phyloP scores from a whole-genome alignment of 2,888 invertebrate genomes.

The Epirrhoe tristata region DNA sequence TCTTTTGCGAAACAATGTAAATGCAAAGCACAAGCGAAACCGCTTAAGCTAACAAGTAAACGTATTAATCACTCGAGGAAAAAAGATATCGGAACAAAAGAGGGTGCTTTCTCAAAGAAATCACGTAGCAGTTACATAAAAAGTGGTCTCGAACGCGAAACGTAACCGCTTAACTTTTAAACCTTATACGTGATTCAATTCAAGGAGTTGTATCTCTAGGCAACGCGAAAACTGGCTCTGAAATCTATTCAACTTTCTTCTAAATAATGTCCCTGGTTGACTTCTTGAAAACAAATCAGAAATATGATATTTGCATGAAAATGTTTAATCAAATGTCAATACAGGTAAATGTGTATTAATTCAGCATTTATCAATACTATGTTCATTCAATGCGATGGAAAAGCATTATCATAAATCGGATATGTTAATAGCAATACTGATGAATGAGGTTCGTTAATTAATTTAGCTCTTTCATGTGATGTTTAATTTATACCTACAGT shows the following conservation, averaged over 20 bases:
- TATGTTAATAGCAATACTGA: not conserved
- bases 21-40: conserved; percentile 55
- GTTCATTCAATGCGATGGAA: conserved; percentile 1
- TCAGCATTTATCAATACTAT: conserved; percentile 3
- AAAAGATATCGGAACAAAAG: conserved; percentile 70
- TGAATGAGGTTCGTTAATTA: conserved; percentile 4
- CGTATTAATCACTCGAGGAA: conserved; percentile 64
- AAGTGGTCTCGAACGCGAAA: conserved; percentile 76
- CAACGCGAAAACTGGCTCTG: conserved; percentile 73
- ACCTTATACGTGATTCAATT: conserved; percentile 85
- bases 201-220: conserved; percentile 75
- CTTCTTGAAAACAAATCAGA: conserved; percentile 9
- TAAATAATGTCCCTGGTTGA: conserved; percentile 53
- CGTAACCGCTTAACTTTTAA: conserved; percentile 84
- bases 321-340: not conserved
- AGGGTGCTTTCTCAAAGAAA: conserved; percentile 68
- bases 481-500: not conserved
- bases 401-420: conserved; percentile 1
- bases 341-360: not conserved
- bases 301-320: not conserved
- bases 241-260: conserved; percentile 73
- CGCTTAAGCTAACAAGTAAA: conserved; percentile 67
- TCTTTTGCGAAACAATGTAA: conserved; percentile 44
- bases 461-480: conserved; percentile 2
- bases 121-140: conserved; percentile 77